Percentiles rank a stretch among this genome's conserved stretches.
These are phyloP conservation scores for Glyptemys insculpta DNA, from an alignment of 2,797 vertebrate species.

Conservation along the genomic window DNA sequence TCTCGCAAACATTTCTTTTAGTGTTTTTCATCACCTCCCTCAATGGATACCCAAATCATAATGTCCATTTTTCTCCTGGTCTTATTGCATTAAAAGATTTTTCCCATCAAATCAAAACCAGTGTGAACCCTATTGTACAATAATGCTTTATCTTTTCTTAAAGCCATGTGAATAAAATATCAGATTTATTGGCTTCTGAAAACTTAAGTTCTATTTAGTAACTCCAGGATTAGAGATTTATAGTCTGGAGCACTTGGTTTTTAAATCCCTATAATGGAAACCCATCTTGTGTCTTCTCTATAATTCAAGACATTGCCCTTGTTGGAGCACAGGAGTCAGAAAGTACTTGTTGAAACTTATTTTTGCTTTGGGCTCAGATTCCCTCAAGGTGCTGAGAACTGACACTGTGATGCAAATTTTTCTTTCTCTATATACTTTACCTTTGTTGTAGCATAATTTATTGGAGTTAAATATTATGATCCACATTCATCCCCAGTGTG, in stretches of 20 bases:
- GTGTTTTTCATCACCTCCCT: neutral
- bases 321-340: neutral
- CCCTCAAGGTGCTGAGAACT: neutral
- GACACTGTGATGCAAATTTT: neutral
- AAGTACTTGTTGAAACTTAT: neutral
- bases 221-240: neutral
- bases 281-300: neutral
- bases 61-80: neutral
- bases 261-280: conserved; percentile 3
- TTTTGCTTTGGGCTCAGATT: neutral
- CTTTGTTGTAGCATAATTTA: neutral
- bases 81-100: neutral
- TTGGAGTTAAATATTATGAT: neutral
- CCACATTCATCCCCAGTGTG: neutral
- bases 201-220: neutral
- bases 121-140: neutral
- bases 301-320: neutral
- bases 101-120: neutral
- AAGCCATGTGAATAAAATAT: neutral
- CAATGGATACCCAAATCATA: neutral
- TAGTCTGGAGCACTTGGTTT: neutral
- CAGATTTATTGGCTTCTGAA: neutral
- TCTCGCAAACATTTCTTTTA: neutral
- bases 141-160: neutral
- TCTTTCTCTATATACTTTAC: neutral